These are phyloP conservation scores for Hormaphis cornu DNA, from an alignment of 1,140 invertebrate species.

Conservation along the genomic window DNA sequence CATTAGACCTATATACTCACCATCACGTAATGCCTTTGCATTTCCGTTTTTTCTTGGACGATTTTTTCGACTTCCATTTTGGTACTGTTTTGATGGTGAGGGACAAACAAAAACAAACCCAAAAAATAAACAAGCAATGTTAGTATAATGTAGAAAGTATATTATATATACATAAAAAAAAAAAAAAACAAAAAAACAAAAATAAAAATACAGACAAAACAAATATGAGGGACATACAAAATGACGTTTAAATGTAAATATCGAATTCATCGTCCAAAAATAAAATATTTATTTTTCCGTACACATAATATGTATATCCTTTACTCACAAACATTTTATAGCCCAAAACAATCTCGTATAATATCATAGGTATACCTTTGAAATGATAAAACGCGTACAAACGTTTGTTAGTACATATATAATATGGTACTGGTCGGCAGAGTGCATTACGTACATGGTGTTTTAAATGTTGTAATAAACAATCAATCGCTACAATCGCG, in stretches of 20 bases:
- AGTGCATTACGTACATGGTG: neutral
- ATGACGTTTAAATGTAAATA: neutral
- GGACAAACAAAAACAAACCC: conserved; percentile 36
- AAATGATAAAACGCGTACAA: no score
- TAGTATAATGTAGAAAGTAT: conserved; percentile 31
- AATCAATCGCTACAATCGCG: no score
- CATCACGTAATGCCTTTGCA: conserved; percentile 97
- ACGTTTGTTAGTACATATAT: neutral
- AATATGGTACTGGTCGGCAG: neutral
- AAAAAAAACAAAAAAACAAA: conserved; percentile 26
- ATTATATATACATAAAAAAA: conserved; percentile 37
- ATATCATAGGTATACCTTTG: no score
- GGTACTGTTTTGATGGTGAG: conserved; percentile 48
- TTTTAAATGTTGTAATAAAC: neutral
- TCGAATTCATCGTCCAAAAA: conserved; percentile 11
- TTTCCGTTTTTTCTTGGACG: conserved; percentile 94
- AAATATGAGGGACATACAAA: neutral
- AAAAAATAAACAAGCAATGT: conserved; percentile 32
- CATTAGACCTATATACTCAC: conserved; percentile 53
- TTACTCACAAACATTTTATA: neutral
- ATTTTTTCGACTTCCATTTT: conserved; percentile 93
- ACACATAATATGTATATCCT: neutral
- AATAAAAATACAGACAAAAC: conserved; percentile 9
- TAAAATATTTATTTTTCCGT: neutral
- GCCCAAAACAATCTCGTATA: neutral